Percentiles rank a stretch among this genome's conserved stretches.
phyloP scores from a whole-genome alignment of 30 jellyfish, hydroid and myxozoan genomes.

The Phacellophora camtschatica region DNA sequence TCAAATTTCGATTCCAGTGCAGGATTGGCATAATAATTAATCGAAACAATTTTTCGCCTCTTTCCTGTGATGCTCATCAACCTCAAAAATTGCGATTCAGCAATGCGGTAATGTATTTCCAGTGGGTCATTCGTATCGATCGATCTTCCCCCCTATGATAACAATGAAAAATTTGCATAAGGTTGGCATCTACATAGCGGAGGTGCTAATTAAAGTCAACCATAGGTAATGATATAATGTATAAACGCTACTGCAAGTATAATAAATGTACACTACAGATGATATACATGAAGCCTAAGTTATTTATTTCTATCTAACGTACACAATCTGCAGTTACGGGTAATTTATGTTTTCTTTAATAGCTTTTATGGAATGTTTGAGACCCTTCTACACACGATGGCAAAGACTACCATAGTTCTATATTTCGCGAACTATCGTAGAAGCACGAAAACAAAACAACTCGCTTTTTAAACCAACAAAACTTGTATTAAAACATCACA shows the following conservation, averaged over 20 bases:
- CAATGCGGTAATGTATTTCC: constrained; percentile 48
- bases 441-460: constrained; percentile 2
- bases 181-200: too few species aligned
- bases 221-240: too few species aligned
- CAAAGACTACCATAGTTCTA: background rate
- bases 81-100: constrained; percentile 54
- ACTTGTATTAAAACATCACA: background rate
- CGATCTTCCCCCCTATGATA: constrained; percentile 6
- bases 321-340: too few species aligned
- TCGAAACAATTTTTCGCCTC: constrained; percentile 1
- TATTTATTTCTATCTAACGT: too few species aligned
- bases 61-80: background rate
- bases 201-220: too few species aligned
- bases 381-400: background rate
- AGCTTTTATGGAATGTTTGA: too few species aligned
- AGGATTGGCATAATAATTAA: constrained; percentile 20
- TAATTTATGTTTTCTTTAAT: too few species aligned
- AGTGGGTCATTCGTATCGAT: constrained; percentile 35
- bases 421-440: constrained; percentile 1
- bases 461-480: background rate
- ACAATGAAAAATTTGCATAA: too few species aligned
- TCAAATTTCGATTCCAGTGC: constrained; percentile 38
- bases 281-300: too few species aligned
- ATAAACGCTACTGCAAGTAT: too few species aligned
- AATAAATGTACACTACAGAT: too few species aligned